Evolutionary conservation across 2,888 invertebrate genomes (phyloP), one percentile per base, ranked within the genome.

Genomic region (Amaurobius ferox): DNA sequence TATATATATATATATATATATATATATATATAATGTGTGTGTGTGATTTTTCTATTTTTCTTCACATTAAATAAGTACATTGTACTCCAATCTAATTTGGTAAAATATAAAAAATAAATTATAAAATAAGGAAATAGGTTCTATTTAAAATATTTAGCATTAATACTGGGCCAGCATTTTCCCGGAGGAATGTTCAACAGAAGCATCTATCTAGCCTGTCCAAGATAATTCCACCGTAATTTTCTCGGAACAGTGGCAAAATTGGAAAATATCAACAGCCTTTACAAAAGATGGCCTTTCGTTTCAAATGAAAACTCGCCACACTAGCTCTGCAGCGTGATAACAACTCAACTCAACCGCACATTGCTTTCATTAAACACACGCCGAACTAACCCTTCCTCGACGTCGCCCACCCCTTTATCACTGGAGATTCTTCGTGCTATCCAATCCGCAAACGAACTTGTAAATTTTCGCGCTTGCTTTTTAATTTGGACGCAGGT

Each of bases 381-480:
- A 55, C 23, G 1, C 1, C 19, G 55, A 55, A 23, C 55, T 16
- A 6, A 5, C 23, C 5, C 44, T 44, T 5, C 23, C 23, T 23
- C 55, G 55, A 55, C 55, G 23, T 55, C 55, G 23, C 16, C 23
- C n/a, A n/a, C n/a, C 23, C 55, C 55, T 19, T 55, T 55, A 23
- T 55, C 55, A 3, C 44, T 35, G 9, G 9, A 35, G 35, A 35
- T 35, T 35, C 35, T 35, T 35, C 35, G 9, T 23, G 61, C 77
- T 26, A 74, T 62, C 81, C 74, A 81, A 76, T 77, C 74, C 81
- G 68, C 81, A 35, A 76, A 64, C 77, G 30, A 44, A 68, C 85
- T 77, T 78, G 81, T 81, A 81, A 81, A 81, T 85, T 85, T 77
- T 77, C 77, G 78, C 77, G 77, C 77, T 74, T 78, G 77, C 72